phyloP scores from a whole-genome alignment of 1,140 invertebrate genomes.

The Linepithema humile region DNA sequence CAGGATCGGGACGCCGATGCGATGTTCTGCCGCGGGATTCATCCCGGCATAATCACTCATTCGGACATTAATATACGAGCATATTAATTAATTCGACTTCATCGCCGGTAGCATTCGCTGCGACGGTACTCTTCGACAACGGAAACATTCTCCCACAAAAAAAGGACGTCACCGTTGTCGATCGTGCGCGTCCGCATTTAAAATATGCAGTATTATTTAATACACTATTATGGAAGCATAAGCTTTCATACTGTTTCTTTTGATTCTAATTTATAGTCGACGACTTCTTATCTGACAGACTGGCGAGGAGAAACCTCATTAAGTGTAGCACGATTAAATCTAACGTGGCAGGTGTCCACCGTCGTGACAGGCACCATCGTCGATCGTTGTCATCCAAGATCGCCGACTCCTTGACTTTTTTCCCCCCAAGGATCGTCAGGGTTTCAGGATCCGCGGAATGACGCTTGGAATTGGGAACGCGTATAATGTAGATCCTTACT shows the following conservation, averaged over 20 bases:
- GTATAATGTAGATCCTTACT: conserved; percentile 50
- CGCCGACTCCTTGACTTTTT: neutral
- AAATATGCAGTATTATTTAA: too few species aligned
- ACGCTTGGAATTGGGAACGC: conserved; percentile 32
- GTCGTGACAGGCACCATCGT: too few species aligned
- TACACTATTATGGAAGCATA: too few species aligned
- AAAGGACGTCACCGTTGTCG: too few species aligned
- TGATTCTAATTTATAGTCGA: neutral
- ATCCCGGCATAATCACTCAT: conserved; percentile 73
- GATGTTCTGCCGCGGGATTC: conserved; percentile 50
- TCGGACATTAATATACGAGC: conserved; percentile 76
- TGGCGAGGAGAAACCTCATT: conserved; percentile 29
- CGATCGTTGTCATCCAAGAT: conserved; percentile 27
- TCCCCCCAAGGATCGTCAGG: neutral
- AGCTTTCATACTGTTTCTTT: too few species aligned
- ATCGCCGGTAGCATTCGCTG: conserved; percentile 64
- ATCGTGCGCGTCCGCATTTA: neutral
- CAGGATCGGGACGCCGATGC: conserved; percentile 70
- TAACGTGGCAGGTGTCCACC: conserved; percentile 37
- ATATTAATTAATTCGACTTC: conserved; percentile 74
- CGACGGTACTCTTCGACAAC: neutral
- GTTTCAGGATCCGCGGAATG: conserved; percentile 5
- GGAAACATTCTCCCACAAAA: neutral
- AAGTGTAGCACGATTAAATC: conserved; percentile 39
- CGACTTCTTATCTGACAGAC: conserved; percentile 1